phyloP scores from a whole-genome alignment of 2,113 vertebrate genomes.

The Perca schrenkii region DNA sequence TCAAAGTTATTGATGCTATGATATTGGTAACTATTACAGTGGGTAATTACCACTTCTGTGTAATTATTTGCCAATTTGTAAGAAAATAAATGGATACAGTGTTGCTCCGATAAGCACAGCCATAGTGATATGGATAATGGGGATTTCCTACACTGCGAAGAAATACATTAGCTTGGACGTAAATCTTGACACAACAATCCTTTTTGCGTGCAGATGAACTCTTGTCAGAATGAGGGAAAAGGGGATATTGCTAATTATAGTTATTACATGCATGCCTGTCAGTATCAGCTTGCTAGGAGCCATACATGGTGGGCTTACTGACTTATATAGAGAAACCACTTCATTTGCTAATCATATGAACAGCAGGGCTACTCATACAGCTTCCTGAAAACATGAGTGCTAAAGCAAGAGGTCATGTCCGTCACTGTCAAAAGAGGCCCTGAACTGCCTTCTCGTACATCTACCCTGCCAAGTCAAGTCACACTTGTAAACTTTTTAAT shows the following conservation, averaged over 20 bases:
- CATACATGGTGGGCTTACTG: constrained; percentile 57
- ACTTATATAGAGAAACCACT: constrained; percentile 69
- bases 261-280: constrained; percentile 72
- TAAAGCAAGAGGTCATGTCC: constrained; percentile 29
- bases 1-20: constrained; percentile 38
- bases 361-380: constrained; percentile 48
- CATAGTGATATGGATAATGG: constrained; percentile 52
- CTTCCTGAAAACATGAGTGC: constrained; percentile 46
- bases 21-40: constrained; percentile 34
- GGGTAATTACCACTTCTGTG: constrained; percentile 42
- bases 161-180: constrained; percentile 62
- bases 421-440: constrained; percentile 60
- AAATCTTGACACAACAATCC: constrained; percentile 65
- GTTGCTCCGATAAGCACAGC: constrained; percentile 39
- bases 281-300: constrained; percentile 60
- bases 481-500: constrained; percentile 61
- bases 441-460: constrained; percentile 32
- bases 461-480: constrained; percentile 36
- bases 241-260: constrained; percentile 70
- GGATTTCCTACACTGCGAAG: constrained; percentile 48
- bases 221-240: constrained; percentile 59
- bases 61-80: constrained; percentile 38
- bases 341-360: constrained; percentile 77
- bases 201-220: constrained; percentile 59
- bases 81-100: constrained; percentile 26